A percentile compares a stretch with the other conserved stretches of the same genome.
These are phyloP conservation scores for Neogale vison DNA, from an alignment of 2,113 vertebrate species.

Conservation along the genomic window DNA sequence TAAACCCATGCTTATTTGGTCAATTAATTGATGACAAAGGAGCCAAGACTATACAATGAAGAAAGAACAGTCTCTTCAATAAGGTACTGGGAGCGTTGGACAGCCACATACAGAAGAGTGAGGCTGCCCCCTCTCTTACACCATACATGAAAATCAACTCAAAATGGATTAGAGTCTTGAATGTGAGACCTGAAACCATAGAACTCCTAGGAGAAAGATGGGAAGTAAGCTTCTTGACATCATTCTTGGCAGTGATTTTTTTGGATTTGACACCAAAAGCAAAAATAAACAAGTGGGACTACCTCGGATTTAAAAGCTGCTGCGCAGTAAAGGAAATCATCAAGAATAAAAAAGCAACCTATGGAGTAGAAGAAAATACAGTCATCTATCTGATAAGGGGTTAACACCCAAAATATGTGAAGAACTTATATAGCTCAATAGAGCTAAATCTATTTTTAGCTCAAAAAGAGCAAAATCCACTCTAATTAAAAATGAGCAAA, in stretches of 20 bases:
- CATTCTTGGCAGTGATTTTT: background rate
- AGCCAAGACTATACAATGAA: background rate
- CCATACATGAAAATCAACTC: background rate
- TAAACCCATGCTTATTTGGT: background rate
- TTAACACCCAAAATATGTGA: background rate
- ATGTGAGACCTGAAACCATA: background rate
- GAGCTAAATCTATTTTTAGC: too few species aligned
- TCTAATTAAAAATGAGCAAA: background rate
- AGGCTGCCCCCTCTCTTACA: background rate
- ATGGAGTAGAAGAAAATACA: background rate
- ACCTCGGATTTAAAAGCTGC: background rate
- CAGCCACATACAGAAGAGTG: background rate
- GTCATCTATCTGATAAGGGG: background rate
- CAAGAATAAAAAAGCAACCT: background rate
- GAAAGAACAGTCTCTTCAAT: background rate
- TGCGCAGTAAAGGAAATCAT: background rate
- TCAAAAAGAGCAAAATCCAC: background rate
- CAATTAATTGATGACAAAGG: background rate
- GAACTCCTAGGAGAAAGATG: background rate
- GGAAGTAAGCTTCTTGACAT: background rate
- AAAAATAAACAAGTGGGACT: background rate
- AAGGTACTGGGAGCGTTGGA: background rate
- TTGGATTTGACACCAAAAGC: background rate
- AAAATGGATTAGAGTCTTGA: background rate
- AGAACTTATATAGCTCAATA: background rate